phyloP scores from a whole-genome alignment of 2,888 invertebrate genomes.

The Drosophila austrosaltans region DNA sequence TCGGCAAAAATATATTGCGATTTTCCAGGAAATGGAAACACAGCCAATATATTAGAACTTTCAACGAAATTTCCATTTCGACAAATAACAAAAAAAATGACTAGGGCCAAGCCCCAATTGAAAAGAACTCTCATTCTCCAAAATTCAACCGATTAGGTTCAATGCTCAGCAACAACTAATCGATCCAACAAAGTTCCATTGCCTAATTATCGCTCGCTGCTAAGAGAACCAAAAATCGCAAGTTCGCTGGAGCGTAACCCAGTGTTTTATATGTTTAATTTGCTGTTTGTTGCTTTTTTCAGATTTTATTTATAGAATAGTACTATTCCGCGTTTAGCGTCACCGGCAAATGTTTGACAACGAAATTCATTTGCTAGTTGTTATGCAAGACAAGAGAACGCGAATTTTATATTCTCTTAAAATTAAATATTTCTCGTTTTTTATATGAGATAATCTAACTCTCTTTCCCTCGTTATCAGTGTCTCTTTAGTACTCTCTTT shows the following conservation, averaged over 20 bases:
- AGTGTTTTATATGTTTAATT: background rate
- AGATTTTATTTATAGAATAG: constrained; percentile 31
- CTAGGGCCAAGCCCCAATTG: constrained; percentile 30
- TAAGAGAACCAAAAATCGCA: constrained; percentile 11
- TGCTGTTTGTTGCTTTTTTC: background rate
- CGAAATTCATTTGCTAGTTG: constrained; percentile 24
- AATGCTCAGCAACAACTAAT: constrained; percentile 40
- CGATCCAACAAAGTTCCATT: constrained; percentile 18
- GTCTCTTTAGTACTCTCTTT: background rate
- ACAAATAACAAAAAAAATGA: background rate
- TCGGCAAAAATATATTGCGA: constrained; percentile 80
- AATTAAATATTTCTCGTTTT: background rate
- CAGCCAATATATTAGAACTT: constrained; percentile 61
- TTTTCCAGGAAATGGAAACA: constrained; percentile 74
- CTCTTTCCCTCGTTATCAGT: constrained; percentile 2
- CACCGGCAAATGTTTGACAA: constrained; percentile 31
- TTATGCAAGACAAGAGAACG: constrained; percentile 42
- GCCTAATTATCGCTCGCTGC: constrained; percentile 42
- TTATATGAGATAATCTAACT: background rate
- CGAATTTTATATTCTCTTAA: background rate
- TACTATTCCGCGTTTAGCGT: constrained; percentile 15
- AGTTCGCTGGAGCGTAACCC: constrained; percentile 44
- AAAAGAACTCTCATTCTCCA: constrained; percentile 11
- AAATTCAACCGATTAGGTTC: constrained; percentile 26
- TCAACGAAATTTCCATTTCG: constrained; percentile 23